These are phyloP conservation scores for Myotis pilosus DNA, from an alignment of 2,797 vertebrate genomes.

Conservation along the genomic window DNA sequence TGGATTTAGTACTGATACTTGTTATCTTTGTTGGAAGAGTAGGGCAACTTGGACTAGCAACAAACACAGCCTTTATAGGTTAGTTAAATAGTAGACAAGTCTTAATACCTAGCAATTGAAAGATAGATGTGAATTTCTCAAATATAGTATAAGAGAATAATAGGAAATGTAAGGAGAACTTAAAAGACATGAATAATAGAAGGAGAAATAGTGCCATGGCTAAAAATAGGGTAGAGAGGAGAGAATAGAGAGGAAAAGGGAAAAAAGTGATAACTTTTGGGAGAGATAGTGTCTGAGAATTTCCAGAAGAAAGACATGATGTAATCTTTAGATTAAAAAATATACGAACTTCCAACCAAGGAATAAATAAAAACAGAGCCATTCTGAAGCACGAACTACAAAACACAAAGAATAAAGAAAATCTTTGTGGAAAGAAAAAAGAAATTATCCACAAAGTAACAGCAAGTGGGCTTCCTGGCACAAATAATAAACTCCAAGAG, in stretches of 20 bases:
- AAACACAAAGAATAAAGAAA: background rate
- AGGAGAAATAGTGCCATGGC: background rate
- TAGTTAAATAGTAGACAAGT: background rate
- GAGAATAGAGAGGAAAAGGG: background rate
- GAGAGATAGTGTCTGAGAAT: background rate
- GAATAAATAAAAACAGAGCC: background rate
- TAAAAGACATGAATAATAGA: background rate
- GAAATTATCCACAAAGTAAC: background rate
- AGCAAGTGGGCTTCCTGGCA: background rate
- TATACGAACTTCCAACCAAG: background rate
- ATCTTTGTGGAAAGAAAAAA: background rate
- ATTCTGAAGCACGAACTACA: background rate
- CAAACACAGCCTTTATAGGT: background rate
- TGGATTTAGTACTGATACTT: constrained; percentile 68
- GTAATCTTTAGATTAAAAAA: background rate
- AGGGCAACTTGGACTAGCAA: background rate
- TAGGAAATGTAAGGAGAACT: background rate
- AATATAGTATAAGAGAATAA: background rate
- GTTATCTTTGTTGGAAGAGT: background rate
- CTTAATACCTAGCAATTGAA: background rate
- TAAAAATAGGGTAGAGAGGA: background rate
- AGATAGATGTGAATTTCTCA: background rate
- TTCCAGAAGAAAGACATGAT: background rate
- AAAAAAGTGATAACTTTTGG: background rate
- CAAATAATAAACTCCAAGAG: background rate